Conservation (phyloP, 2,888 invertebrate species). For the Diabrotica balteata region DNA sequence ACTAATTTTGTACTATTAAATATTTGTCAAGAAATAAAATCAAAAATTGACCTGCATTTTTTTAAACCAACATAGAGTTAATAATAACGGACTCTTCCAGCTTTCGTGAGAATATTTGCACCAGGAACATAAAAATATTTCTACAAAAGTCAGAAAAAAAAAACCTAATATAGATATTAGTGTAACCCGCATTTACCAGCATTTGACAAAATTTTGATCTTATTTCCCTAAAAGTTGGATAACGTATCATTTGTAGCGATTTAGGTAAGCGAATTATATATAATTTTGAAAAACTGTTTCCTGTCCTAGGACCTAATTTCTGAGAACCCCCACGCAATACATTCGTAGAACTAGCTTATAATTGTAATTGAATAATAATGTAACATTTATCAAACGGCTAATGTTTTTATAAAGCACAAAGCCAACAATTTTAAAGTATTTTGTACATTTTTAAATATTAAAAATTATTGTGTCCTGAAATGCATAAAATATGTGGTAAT, state of each 20-base stretch:
- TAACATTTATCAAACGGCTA: constrained; percentile 11
- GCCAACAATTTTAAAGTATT: too few species aligned
- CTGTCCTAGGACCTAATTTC: constrained; percentile 39
- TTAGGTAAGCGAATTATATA: constrained; percentile 43
- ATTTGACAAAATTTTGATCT: constrained; percentile 36
- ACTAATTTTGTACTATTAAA: too few species aligned
- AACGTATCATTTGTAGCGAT: constrained; percentile 38
- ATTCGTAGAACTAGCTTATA: constrained; percentile 15
- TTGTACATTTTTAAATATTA: too few species aligned
- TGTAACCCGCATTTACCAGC: constrained; percentile 31
- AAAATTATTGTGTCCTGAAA: too few species aligned
- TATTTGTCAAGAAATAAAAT: too few species aligned
- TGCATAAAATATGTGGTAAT: too few species aligned
- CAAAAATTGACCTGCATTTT: not conserved
- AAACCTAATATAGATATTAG: constrained; percentile 37
- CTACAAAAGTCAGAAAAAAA: constrained; percentile 11
- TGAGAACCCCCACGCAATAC: constrained; percentile 35
- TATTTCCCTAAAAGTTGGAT: constrained; percentile 31
- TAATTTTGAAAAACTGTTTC: constrained; percentile 45
- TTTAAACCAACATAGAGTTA: not conserved
- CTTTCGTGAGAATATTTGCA: constrained; percentile 35
- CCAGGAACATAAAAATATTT: constrained; percentile 22
- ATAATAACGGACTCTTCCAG: not conserved
- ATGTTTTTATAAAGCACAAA: constrained; percentile 3
- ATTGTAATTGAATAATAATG: constrained; percentile 6